Conservation (phyloP, 2,113 vertebrate species). For the Erpornis zantholeuca region DNA sequence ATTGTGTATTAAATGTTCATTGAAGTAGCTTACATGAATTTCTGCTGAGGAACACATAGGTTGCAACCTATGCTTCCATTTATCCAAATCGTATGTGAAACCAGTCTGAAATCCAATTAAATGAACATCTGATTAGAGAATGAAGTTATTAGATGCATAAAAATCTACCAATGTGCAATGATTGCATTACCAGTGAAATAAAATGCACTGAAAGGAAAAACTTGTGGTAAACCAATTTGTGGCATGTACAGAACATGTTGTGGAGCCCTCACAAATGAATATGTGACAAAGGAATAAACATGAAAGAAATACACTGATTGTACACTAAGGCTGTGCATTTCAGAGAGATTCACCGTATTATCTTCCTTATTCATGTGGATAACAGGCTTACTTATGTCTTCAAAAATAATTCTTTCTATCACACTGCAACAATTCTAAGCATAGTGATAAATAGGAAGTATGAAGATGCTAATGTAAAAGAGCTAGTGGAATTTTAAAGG, state of each 20-base stretch:
- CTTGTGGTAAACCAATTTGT: slow-evolving; percentile 18
- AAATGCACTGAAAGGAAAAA: slow-evolving; percentile 25
- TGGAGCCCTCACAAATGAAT: slow-evolving; percentile 39
- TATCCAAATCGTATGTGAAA: slow-evolving; percentile 26
- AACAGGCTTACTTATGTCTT: slow-evolving; percentile 65
- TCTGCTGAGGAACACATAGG: background rate
- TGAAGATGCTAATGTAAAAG: slow-evolving; percentile 45
- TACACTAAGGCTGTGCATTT: slow-evolving; percentile 44
- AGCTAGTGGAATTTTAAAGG: slow-evolving; percentile 45
- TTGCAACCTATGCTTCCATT: slow-evolving; percentile 32
- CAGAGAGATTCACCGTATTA: slow-evolving; percentile 37
- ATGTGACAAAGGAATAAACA: slow-evolving; percentile 62
- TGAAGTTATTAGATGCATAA: slow-evolving; percentile 28
- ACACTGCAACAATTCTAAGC: slow-evolving; percentile 37
- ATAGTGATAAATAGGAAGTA: slow-evolving; percentile 38
- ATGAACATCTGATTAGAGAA: slow-evolving; percentile 53
- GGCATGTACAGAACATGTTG: slow-evolving; percentile 22
- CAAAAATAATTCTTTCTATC: slow-evolving; percentile 61
- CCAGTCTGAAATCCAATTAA: slow-evolving; percentile 49
- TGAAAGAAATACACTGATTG: slow-evolving; percentile 58
- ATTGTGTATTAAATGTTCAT: background rate
- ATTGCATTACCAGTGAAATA: slow-evolving; percentile 22
- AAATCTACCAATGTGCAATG: slow-evolving; percentile 5
- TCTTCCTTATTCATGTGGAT: slow-evolving; percentile 65
- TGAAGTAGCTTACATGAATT: background rate